Percentiles rank a stretch among this genome's conserved stretches.
These are phyloP conservation scores for Cydia amplana DNA, from an alignment of 1,140 invertebrate genomes.

Conservation along the genomic window DNA sequence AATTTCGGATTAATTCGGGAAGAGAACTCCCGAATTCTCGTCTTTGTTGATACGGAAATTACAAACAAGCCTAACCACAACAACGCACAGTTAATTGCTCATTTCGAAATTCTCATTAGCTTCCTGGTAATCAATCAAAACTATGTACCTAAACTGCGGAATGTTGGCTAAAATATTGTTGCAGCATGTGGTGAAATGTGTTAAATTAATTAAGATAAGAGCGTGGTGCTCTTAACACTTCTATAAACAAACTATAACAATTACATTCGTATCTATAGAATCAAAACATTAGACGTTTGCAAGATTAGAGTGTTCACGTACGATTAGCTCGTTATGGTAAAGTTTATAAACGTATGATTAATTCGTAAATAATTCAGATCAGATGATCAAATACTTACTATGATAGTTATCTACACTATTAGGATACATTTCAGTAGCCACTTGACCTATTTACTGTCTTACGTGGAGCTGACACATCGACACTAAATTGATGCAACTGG, in stretches of 20 bases:
- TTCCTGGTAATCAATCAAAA: conserved; percentile 44
- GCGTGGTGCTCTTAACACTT: too few relatives aligned
- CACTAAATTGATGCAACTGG: conserved; percentile 16
- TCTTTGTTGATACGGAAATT: conserved; percentile 45
- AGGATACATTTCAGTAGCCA: neutral
- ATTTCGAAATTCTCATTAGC: conserved; percentile 45
- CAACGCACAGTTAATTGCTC: conserved; percentile 40
- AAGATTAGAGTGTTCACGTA: too few relatives aligned
- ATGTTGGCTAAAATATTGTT: neutral
- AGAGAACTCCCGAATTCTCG: neutral
- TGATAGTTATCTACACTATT: neutral
- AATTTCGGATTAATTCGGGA: conserved; percentile 8
- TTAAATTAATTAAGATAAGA: neutral
- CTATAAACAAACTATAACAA: too few relatives aligned
- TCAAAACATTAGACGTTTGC: too few relatives aligned
- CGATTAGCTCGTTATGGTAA: too few relatives aligned
- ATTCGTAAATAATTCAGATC: neutral
- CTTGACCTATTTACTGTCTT: conserved; percentile 7
- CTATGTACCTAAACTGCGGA: conserved; percentile 6
- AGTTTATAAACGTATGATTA: too few relatives aligned
- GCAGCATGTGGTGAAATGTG: neutral
- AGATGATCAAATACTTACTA: neutral
- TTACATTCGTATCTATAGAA: too few relatives aligned
- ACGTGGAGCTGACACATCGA: conserved; percentile 7
- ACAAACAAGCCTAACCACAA: conserved; percentile 38